These are phyloP conservation scores for Epizoanthus illoricatus DNA, from an alignment of 92 coral and sea anemone species.

Conservation along the genomic window DNA sequence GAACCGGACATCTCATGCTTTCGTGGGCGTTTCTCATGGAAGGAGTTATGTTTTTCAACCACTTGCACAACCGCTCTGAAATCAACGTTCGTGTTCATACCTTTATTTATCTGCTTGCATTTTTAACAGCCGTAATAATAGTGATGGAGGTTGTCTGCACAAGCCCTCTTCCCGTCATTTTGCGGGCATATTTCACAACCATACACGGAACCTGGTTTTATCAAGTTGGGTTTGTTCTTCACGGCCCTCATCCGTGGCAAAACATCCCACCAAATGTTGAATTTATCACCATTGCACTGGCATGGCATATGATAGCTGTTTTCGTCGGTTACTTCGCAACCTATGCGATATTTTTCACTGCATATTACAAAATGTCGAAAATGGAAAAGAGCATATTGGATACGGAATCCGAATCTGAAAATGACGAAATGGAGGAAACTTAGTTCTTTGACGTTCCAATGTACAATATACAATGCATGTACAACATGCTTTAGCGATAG, in stretches of 20 bases:
- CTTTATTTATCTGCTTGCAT: slow-evolving; percentile 64
- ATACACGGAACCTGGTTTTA: slow-evolving; percentile 92
- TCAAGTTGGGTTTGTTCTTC: slow-evolving; percentile 79
- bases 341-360: slow-evolving; percentile 1
- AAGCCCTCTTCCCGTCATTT: slow-evolving; percentile 47
- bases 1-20: slow-evolving; percentile 55
- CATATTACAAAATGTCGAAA: not conserved
- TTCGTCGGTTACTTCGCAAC: slow-evolving; percentile 1
- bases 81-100: slow-evolving; percentile 79
- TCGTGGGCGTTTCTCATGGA: slow-evolving; percentile 74
- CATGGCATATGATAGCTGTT: slow-evolving; percentile 62
- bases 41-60: slow-evolving; percentile 75
- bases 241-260: slow-evolving; percentile 69
- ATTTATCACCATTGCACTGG: slow-evolving; percentile 62
- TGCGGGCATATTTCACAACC: slow-evolving; percentile 67
- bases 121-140: slow-evolving; percentile 54
- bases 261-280: slow-evolving; percentile 56
- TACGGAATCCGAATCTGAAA: slow-evolving; percentile 26
- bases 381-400: not conserved
- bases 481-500: too few relatives aligned
- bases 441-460: not conserved
- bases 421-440: not conserved
- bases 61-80: slow-evolving; percentile 70
- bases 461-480: not conserved
- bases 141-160: slow-evolving; percentile 50